These are phyloP conservation scores for Neocloeon triangulifer DNA, from an alignment of 1,140 invertebrate species.

Conservation along the genomic window DNA sequence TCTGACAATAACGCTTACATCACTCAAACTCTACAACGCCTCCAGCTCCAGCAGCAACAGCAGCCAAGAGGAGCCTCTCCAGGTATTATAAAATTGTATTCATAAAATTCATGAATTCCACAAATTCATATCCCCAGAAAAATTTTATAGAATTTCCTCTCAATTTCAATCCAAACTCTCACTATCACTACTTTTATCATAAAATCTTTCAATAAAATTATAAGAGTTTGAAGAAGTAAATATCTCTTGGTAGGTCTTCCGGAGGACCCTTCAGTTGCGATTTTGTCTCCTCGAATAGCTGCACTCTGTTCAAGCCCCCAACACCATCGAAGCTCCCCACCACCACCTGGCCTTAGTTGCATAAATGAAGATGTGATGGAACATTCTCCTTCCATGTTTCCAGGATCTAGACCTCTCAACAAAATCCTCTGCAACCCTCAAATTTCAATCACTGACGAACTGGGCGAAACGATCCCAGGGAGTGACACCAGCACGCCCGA, in stretches of 20 bases:
- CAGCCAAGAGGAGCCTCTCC: constrained; percentile 16
- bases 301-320: constrained; percentile 10
- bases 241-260: too few relatives aligned
- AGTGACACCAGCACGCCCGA: constrained; percentile 13
- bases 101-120: too few relatives aligned
- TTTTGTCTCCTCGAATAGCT: not conserved
- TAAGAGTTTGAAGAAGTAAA: too few relatives aligned
- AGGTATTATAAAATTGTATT: too few relatives aligned
- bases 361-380: constrained; percentile 44
- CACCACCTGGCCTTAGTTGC: constrained; percentile 49
- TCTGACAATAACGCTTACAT: constrained; percentile 12
- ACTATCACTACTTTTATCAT: too few relatives aligned
- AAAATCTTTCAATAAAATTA: too few relatives aligned
- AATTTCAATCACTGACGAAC: constrained; percentile 74
- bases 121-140: too few relatives aligned
- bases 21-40: constrained; percentile 20
- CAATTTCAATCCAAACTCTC: too few relatives aligned
- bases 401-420: not conserved
- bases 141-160: too few relatives aligned
- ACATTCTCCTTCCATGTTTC: constrained; percentile 16
- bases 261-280: too few relatives aligned
- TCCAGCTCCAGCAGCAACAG: constrained; percentile 20
- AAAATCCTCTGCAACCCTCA: constrained; percentile 30
- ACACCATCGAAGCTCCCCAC: constrained; percentile 21
- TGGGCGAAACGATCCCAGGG: constrained; percentile 55